Base-by-base conservation (phyloP, 1,140 invertebrate genomes). In the Frieseomelitta varia region DNA sequence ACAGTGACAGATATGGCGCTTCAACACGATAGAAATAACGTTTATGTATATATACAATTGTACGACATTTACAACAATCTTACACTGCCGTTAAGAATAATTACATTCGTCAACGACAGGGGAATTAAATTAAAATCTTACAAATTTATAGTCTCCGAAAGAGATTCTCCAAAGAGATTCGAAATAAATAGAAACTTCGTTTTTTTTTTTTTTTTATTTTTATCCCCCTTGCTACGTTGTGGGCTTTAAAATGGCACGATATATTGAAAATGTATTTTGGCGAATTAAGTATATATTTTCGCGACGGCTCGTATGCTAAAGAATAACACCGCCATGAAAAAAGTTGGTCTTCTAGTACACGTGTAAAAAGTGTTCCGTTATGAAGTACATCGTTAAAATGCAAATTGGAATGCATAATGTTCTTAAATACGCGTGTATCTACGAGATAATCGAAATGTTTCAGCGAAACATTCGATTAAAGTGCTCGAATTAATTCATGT, bases 1-100 rank as follows among this genome's bases (percentile, higher is more conserved):
- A 91, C 86, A 79, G 24, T 91, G 84, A 82, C 88, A 90, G 87
- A 84, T 87, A 90, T 88, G 82, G 82, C 65, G 67, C 68, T 89
- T 82, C 79, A 91, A 92, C 90, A 88, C 76, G 87, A 91, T 92
- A 90, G 90, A 91, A 90, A 91, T 88, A 90, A 91, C 78, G 73
- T 88, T 79, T 39, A 63, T 63, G 19, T 65, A 53, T 88, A 88
- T 92, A 85, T 92, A 92, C 89, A 92, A 85, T 87, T 73, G 84
- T 86, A 90, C 79, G 87, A 90, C 91, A 90, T 90, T 89, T 91
- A 92, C 86, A 92, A 92, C 81, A 86, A 89, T 85, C 87, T 89
- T 89, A 84, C 81, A 91, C 80, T 69, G 53, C 71, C 82, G 75
- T 67, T 24, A 21, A 76, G 17, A 34, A 72, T 71, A 21, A 34